A percentile compares a stretch with the other conserved stretches of the same genome.
These are phyloP conservation scores for Cepphus grylle DNA, from an alignment of 2,113 vertebrate genomes.

Conservation along the genomic window DNA sequence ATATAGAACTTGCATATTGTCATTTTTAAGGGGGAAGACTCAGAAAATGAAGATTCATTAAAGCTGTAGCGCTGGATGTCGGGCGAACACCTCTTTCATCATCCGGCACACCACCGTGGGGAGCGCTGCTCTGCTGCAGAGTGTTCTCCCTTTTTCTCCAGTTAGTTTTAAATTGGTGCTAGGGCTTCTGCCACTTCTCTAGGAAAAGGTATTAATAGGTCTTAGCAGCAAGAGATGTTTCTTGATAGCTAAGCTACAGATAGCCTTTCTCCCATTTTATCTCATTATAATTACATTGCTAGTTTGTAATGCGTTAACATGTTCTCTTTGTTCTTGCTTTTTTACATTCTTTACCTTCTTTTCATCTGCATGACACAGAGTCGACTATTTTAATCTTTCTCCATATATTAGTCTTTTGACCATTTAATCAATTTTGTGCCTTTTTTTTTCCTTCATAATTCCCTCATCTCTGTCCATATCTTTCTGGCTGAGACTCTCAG, in stretches of 20 bases:
- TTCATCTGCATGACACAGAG: not conserved
- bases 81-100: conserved; percentile 12
- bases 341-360: not conserved
- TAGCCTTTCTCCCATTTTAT: conserved; percentile 1
- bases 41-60: conserved; percentile 60
- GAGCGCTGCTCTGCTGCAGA: not conserved
- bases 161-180: conserved; percentile 47
- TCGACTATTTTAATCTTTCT: not conserved
- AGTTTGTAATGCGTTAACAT: not conserved
- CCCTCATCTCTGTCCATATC: not conserved
- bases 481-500: not conserved
- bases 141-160: not conserved
- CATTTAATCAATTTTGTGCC: not conserved
- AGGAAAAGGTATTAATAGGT: conserved; percentile 33
- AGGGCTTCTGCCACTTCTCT: conserved; percentile 9
- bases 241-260: not conserved
- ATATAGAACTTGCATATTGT: conserved; percentile 28
- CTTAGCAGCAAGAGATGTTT: not conserved
- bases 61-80: not conserved
- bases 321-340: not conserved
- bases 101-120: not conserved
- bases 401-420: not conserved
- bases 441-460: not conserved
- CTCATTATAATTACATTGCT: not conserved
- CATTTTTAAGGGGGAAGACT: conserved; percentile 19